Conservation (phyloP, 23 tunicate species). For the Ascidia mentula region DNA sequence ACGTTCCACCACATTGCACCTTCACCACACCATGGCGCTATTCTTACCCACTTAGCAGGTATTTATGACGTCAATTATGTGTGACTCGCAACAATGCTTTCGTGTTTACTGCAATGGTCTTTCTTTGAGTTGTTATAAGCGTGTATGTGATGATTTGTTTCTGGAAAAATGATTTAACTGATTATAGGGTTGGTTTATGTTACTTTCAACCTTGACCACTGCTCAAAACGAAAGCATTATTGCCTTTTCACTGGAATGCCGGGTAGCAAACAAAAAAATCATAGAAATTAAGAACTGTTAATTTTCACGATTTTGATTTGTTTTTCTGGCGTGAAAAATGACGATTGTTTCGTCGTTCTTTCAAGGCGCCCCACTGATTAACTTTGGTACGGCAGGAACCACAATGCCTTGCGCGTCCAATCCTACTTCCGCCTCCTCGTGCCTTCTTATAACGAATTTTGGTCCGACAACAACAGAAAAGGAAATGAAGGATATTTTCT, state of each 20-base stretch:
- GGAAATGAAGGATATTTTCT: conserved; percentile 79
- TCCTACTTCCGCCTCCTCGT: conserved; percentile 38
- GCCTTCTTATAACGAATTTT: conserved; percentile 60
- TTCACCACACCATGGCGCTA: conserved; percentile 80
- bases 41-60: conserved; percentile 79
- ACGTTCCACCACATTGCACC: conserved; percentile 92
- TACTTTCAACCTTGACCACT: too few species aligned
- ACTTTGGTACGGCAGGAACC: conserved; percentile 43
- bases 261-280: not conserved
- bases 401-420: conserved; percentile 23
- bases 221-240: not conserved
- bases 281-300: too few species aligned
- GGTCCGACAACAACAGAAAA: conserved; percentile 73
- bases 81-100: not conserved
- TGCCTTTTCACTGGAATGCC: not conserved
- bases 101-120: not conserved
- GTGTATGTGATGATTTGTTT: too few species aligned
- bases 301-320: not conserved
- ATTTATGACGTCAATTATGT: not conserved
- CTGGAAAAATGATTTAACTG: too few species aligned
- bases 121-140: too few species aligned
- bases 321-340: not conserved
- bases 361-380: conserved; percentile 32
- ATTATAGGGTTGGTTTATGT: too few species aligned
- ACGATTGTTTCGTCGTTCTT: not conserved